phyloP scores from a whole-genome alignment of 2,797 vertebrate species.

The Halcyon smyrnensis region DNA sequence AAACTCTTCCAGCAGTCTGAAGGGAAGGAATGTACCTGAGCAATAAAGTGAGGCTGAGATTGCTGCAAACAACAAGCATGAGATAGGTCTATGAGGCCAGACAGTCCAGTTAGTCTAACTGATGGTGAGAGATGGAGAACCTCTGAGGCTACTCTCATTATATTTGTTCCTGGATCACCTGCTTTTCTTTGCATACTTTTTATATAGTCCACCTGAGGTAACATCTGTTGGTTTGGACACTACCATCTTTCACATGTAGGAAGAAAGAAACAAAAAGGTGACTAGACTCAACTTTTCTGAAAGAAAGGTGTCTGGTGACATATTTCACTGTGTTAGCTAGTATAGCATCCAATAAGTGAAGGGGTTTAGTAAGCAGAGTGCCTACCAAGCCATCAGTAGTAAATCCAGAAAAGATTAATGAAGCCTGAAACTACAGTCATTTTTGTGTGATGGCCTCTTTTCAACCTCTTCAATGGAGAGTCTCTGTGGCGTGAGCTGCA shows the following conservation, averaged over 20 bases:
- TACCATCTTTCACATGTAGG: background rate
- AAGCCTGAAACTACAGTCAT: slow-evolving; percentile 21
- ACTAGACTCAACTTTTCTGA: background rate
- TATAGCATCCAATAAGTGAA: background rate
- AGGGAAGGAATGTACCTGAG: background rate
- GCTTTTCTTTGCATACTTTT: background rate
- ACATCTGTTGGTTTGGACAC: background rate
- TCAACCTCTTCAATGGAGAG: background rate
- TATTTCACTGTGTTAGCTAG: background rate
- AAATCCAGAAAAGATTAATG: slow-evolving; percentile 36
- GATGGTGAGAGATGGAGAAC: background rate
- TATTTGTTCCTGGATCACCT: background rate
- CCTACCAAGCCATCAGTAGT: background rate
- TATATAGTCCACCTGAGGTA: background rate
- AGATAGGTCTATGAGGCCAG: rapidly evolving
- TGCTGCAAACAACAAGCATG: background rate
- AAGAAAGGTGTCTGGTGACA: background rate
- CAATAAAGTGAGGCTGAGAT: background rate
- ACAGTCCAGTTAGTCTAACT: background rate
- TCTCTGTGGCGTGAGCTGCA: background rate
- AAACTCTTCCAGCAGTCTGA: background rate
- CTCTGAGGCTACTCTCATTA: background rate
- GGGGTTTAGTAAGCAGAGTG: slow-evolving; percentile 9
- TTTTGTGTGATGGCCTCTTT: slow-evolving; percentile 6
- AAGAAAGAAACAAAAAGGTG: background rate